Evolutionary conservation across 2,888 invertebrate genomes (phyloP).

Genomic region (Hylaea fasciaria): DNA sequence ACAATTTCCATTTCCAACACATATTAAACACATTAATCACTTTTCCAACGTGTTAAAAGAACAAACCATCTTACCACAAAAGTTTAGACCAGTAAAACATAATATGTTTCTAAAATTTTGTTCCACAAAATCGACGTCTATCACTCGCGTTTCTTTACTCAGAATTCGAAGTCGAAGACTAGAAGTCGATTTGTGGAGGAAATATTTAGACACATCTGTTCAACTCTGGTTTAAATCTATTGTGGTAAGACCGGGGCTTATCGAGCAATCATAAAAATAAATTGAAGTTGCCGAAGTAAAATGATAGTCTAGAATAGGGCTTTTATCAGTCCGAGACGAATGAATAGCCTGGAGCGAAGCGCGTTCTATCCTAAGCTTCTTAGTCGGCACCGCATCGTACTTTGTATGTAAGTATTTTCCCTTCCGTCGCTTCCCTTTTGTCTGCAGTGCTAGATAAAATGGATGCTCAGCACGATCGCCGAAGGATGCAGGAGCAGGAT

Average conservation of each 20-base stretch:
- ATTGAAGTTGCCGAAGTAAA: conserved; percentile 56
- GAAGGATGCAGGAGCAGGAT: conserved; percentile 48
- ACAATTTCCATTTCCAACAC: conserved; percentile 52
- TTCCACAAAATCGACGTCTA: too few relatives aligned
- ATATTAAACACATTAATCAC: conserved; percentile 50
- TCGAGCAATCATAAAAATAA: conserved; percentile 56
- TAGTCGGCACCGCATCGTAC: conserved; percentile 22
- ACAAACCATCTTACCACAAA: too few relatives aligned
- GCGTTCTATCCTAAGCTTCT: conserved; percentile 47
- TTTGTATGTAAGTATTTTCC: conserved; percentile 38
- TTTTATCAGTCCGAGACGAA: conserved; percentile 64
- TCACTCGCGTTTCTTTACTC: too few relatives aligned
- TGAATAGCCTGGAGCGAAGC: conserved; percentile 58
- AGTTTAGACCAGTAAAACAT: too few relatives aligned
- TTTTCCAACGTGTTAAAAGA: conserved; percentile 41
- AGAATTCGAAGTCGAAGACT: too few relatives aligned
- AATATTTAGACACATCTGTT: too few relatives aligned
- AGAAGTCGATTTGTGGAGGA: too few relatives aligned
- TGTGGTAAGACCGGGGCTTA: too few relatives aligned
- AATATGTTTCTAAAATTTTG: too few relatives aligned
- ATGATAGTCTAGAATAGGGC: conserved; percentile 57
- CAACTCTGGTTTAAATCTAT: too few relatives aligned
- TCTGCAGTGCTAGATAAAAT: conserved; percentile 50
- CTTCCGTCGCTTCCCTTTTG: conserved; percentile 35
- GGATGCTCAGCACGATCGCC: conserved; percentile 51